Conservation (phyloP, 2,888 invertebrate species). For the Lochmaea capreae region DNA sequence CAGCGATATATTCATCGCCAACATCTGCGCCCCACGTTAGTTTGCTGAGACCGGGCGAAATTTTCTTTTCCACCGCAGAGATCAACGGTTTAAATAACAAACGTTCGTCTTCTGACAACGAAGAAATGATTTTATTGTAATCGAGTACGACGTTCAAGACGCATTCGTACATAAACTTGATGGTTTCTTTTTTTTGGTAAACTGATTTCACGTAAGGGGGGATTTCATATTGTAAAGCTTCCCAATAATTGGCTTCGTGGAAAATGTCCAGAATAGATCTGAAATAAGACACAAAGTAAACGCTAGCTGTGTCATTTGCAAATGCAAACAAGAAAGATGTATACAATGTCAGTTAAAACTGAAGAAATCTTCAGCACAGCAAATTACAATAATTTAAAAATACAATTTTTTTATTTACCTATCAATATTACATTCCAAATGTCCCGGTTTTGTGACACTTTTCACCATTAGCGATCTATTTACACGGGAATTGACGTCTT, state of each 20-base stretch:
- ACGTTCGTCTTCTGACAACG: constrained; percentile 81
- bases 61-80: constrained; percentile 72
- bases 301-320: too few species aligned
- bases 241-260: constrained; percentile 81
- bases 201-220: constrained; percentile 76
- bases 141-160: constrained; percentile 78
- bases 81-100: constrained; percentile 82
- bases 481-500: constrained; percentile 70
- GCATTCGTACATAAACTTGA: constrained; percentile 76
- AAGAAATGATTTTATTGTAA: constrained; percentile 82
- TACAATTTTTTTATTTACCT: constrained; percentile 65
- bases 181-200: constrained; percentile 70
- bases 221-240: constrained; percentile 75
- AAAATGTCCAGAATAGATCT: constrained; percentile 76
- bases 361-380: too few species aligned
- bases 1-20: constrained; percentile 78
- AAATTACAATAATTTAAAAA: too few species aligned
- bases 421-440: constrained; percentile 85
- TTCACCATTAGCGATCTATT: constrained; percentile 80
- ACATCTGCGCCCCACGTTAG: constrained; percentile 81
- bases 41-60: constrained; percentile 78
- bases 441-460: constrained; percentile 72
- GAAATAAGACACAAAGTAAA: constrained; percentile 49
- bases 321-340: too few species aligned
- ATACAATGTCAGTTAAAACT: too few species aligned